Evolutionary conservation across 2,797 vertebrate genomes (phyloP).

Genomic region (Intellagama lesueurii): DNA sequence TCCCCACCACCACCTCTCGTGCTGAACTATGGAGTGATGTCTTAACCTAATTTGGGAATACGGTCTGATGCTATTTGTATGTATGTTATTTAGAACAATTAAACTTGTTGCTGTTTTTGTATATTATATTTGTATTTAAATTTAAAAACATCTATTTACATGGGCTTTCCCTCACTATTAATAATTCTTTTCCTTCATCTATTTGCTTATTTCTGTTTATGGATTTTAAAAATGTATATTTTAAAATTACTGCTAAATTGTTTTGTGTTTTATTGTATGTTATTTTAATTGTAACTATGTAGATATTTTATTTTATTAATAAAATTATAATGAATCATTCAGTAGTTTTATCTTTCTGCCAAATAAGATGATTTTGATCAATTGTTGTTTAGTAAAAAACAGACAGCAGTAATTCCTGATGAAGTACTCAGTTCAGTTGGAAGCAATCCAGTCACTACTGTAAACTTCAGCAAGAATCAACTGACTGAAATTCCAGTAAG

Average conservation of each 20-base stretch:
- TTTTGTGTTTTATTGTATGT: not conserved
- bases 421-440: slow-evolving; percentile 86
- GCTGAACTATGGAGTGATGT: too few relatives aligned
- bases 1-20: too few relatives aligned
- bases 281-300: not conserved
- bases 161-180: not conserved
- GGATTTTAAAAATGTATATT: not conserved
- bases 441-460: slow-evolving; percentile 72
- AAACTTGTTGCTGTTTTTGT: too few relatives aligned
- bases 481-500: slow-evolving; percentile 86
- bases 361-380: not conserved
- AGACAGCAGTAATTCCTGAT: slow-evolving; percentile 83
- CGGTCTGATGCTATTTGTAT: too few relatives aligned
- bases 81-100: too few relatives aligned
- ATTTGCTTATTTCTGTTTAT: not conserved
- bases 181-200: not conserved
- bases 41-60: too few relatives aligned
- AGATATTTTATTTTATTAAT: not conserved
- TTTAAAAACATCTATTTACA: not conserved
- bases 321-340: not conserved
- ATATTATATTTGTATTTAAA: too few relatives aligned
- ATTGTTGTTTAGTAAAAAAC: slow-evolving; percentile 83
- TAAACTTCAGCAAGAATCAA: slow-evolving; percentile 95
- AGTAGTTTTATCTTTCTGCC: not conserved
- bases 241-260: not conserved